Conservation (phyloP, 1,140 invertebrate species). For the Neoseiulus cucumeris region DNA sequence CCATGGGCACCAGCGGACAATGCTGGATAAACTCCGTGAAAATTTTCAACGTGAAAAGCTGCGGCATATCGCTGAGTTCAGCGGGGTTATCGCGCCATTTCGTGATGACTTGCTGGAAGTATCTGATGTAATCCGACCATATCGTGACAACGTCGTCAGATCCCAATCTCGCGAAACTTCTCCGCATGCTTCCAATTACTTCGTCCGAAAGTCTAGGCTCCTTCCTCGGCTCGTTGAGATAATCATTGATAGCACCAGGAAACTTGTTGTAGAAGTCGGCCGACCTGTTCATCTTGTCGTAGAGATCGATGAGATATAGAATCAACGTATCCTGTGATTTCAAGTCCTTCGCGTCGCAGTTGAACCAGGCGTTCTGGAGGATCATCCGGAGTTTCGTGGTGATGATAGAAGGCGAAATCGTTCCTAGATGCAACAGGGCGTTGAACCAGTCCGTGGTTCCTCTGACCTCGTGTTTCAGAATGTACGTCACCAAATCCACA, state of each 20-base stretch:
- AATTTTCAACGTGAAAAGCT: background rate
- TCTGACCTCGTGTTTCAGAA: background rate
- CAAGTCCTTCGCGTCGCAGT: background rate
- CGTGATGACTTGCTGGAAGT: background rate
- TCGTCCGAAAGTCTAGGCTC: background rate
- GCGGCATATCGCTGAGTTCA: background rate
- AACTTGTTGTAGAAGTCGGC: background rate
- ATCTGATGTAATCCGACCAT: background rate
- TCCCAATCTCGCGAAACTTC: background rate
- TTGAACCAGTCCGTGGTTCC: background rate
- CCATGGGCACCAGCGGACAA: background rate
- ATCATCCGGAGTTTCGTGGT: background rate
- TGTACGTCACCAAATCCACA: background rate
- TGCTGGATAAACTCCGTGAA: conserved; percentile 3
- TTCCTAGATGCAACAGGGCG: background rate
- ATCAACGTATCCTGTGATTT: background rate
- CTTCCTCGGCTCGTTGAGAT: background rate
- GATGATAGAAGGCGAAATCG: background rate
- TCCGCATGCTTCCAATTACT: background rate
- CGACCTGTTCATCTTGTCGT: background rate
- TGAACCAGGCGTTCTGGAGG: background rate
- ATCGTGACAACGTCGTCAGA: background rate
- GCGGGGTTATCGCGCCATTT: background rate
- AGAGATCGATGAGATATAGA: background rate
- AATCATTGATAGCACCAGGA: background rate